phyloP scores from a whole-genome alignment of 2,113 vertebrate species.

The Bufo bufo region DNA sequence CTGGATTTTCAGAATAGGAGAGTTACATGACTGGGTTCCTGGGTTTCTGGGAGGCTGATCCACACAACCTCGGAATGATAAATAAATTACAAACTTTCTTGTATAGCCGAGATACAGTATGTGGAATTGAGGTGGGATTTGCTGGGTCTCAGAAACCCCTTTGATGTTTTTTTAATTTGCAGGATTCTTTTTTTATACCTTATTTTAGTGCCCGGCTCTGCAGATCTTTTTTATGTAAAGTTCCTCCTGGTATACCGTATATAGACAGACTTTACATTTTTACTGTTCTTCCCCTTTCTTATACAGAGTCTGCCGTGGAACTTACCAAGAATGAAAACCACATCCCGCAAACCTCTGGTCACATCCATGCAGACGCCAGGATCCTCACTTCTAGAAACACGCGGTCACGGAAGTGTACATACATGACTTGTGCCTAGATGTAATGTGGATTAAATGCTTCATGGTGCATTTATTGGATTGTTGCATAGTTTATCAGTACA shows the following conservation, averaged over 20 bases:
- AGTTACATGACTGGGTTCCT: too few species aligned
- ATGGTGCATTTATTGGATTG: neutral
- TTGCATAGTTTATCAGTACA: conserved; percentile 10
- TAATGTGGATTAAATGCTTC: conserved; percentile 29
- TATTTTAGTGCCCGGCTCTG: neutral
- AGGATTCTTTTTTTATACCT: too few species aligned
- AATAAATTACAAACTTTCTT: too few species aligned
- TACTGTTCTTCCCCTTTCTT: conserved; percentile 49
- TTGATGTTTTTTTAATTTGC: too few species aligned
- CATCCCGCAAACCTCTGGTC: neutral
- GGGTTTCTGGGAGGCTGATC: too few species aligned
- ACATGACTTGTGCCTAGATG: neutral
- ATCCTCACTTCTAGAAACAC: neutral
- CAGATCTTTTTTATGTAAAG: neutral
- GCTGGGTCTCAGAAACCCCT: too few species aligned
- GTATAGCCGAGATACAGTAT: too few species aligned
- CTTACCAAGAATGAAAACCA: conserved; percentile 57
- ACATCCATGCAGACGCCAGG: neutral
- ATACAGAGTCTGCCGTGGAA: conserved; percentile 13
- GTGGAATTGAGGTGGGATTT: too few species aligned
- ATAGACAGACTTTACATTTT: neutral
- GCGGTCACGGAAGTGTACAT: neutral
- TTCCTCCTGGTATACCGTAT: neutral
- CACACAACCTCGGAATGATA: too few species aligned
- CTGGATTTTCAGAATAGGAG: too few species aligned